Evolutionary conservation across 1,140 invertebrate species (phyloP).

Genomic region (Leptinotarsa texana): DNA sequence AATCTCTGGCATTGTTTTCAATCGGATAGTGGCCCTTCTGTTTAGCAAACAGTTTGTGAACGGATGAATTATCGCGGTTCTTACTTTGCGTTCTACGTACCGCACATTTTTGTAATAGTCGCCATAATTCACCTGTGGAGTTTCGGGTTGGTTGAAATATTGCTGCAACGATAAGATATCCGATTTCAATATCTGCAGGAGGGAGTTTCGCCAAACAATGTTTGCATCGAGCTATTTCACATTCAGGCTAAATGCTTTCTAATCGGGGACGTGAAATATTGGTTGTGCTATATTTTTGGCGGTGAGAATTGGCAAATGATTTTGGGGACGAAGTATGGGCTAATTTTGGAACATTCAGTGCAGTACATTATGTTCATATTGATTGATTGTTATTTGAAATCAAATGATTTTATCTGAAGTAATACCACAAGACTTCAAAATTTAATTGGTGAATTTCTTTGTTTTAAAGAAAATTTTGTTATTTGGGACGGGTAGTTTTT

Average conservation of each 20-base stretch:
- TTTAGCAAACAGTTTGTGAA: slow-evolving; percentile 6
- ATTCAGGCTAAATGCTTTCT: slow-evolving; percentile 19
- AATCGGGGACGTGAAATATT: slow-evolving; percentile 15
- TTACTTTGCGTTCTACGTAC: slow-evolving; percentile 1
- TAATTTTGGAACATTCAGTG: no score
- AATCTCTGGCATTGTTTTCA: slow-evolving; percentile 11
- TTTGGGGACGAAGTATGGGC: no score
- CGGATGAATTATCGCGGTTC: slow-evolving; percentile 3
- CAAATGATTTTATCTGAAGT: no score
- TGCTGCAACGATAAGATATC: slow-evolving; percentile 16
- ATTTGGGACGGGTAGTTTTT: no score
- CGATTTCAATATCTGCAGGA: slow-evolving; percentile 19
- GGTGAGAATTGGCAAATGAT: no score
- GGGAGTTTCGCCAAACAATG: slow-evolving; percentile 17
- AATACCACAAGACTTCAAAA: no score
- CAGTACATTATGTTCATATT: no score
- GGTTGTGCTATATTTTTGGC: neutral
- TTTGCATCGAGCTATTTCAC: slow-evolving; percentile 12
- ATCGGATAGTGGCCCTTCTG: slow-evolving; percentile 2
- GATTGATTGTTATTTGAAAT: no score
- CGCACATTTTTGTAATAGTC: slow-evolving; percentile 16
- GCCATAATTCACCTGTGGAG: slow-evolving; percentile 12
- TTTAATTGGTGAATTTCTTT: no score
- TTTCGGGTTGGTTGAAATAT: slow-evolving; percentile 19
- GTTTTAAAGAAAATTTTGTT: no score